A percentile compares a stretch with the other conserved stretches of the same genome.
Conservation (phyloP, 2,888 invertebrate genomes). For the Dryobotodes eremita region DNA sequence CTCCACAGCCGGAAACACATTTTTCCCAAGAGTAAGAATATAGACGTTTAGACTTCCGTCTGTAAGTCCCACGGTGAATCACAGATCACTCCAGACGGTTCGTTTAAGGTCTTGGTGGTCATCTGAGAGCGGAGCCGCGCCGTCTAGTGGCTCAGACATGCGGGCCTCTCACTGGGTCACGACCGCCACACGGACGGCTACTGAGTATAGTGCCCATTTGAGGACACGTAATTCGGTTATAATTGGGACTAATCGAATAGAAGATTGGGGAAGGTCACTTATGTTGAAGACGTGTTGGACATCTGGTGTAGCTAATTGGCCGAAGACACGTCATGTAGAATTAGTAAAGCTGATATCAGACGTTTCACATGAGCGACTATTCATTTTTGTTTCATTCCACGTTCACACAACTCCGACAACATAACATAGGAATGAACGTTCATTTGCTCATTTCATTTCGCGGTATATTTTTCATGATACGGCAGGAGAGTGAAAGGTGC, state of each 20-base stretch:
- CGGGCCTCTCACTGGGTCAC: constrained; percentile 84
- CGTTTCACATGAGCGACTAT: no score
- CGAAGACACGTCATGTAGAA: background rate
- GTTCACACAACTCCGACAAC: no score
- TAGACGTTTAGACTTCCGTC: constrained; percentile 27
- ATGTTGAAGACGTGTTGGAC: constrained; percentile 53
- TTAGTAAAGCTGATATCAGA: background rate
- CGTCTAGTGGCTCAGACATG: constrained; percentile 82
- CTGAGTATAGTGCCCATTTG: constrained; percentile 58
- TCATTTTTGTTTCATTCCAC: no score
- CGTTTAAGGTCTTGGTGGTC: constrained; percentile 78
- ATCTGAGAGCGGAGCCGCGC: constrained; percentile 81
- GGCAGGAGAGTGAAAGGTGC: no score
- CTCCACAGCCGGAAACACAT: constrained; percentile 3
- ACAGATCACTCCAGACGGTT: constrained; percentile 75
- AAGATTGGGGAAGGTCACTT: constrained; percentile 78
- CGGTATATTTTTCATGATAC: no score
- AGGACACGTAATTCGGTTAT: constrained; percentile 67
- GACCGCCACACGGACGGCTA: constrained; percentile 62
- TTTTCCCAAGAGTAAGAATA: background rate
- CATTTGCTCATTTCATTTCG: no score
- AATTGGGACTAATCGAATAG: constrained; percentile 75
- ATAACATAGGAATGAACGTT: no score
- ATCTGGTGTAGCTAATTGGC: constrained; percentile 37
- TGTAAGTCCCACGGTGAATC: constrained; percentile 63